Percentiles rank a stretch among this genome's conserved stretches.
phyloP scores from a whole-genome alignment of 1,140 invertebrate genomes.

The Danaus melanippus region DNA sequence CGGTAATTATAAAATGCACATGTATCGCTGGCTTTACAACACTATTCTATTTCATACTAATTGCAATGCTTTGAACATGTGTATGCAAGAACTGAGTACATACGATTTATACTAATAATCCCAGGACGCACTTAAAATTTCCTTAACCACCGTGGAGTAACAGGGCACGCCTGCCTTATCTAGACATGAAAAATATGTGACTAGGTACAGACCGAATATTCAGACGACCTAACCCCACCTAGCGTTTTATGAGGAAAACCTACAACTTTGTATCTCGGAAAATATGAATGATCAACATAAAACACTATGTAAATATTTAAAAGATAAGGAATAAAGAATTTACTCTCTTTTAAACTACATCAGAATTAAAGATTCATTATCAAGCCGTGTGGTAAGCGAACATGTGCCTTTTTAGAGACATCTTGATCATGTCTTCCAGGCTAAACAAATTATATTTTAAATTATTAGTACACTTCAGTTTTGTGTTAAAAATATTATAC shows the following conservation, averaged over 20 bases:
- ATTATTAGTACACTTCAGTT: too few species aligned
- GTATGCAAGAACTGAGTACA: too few species aligned
- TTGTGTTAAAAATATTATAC: too few species aligned
- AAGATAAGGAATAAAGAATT: constrained; percentile 21
- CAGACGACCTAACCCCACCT: constrained; percentile 63
- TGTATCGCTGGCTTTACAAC: too few species aligned
- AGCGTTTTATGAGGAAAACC: constrained; percentile 41
- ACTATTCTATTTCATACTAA: too few species aligned
- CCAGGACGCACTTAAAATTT: constrained; percentile 8
- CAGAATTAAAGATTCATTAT: constrained; percentile 18
- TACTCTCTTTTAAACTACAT: constrained; percentile 12
- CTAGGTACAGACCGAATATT: constrained; percentile 26
- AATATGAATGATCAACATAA: constrained; percentile 14
- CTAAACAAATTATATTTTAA: constrained; percentile 16
- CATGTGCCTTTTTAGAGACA: constrained; percentile 61
- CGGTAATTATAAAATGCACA: too few species aligned
- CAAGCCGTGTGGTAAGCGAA: constrained; percentile 35
- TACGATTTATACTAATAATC: background rate
- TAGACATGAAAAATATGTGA: constrained; percentile 19
- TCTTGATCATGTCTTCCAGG: constrained; percentile 46
- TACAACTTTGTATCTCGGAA: constrained; percentile 38
- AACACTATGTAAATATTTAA: constrained; percentile 16
- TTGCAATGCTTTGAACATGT: too few species aligned
- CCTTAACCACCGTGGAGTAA: constrained; percentile 11
- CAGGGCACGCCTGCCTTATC: constrained; percentile 16